phyloP scores from a whole-genome alignment of 2,797 vertebrate species.

The Malurus leucopterus region DNA sequence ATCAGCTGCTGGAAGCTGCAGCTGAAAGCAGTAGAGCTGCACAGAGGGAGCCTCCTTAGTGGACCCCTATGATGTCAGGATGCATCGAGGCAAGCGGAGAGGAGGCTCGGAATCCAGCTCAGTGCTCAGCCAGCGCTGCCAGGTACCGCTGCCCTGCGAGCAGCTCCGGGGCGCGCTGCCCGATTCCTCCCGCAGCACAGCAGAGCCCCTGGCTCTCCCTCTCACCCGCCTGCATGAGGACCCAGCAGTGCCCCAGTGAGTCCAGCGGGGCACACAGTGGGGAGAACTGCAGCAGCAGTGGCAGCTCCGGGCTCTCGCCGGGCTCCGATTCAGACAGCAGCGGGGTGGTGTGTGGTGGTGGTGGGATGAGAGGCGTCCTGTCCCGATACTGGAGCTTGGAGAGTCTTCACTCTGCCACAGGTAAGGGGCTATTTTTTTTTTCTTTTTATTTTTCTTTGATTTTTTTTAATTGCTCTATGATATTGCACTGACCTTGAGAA shows the following conservation, averaged over 20 bases:
- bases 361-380: conserved; percentile 83
- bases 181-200: neutral
- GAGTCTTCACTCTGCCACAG: conserved; percentile 92
- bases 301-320: conserved; percentile 84
- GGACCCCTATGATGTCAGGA: conserved; percentile 86
- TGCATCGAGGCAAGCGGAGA: conserved; percentile 50
- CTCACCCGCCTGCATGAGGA: conserved; percentile 74
- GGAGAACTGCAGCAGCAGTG: conserved; percentile 84
- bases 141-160: conserved; percentile 33
- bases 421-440: conserved; percentile 67
- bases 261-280: conserved; percentile 82
- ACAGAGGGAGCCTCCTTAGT: conserved; percentile 72
- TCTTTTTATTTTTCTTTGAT: no score
- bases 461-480: neutral
- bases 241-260: conserved; percentile 85
- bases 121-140: conserved; percentile 42
- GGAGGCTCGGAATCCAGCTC: conserved; percentile 44
- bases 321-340: conserved; percentile 89
- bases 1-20: neutral
- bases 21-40: neutral
- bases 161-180: neutral
- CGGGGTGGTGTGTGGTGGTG: conserved; percentile 77
- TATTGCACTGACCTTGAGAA: conserved; percentile 59
- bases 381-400: conserved; percentile 93
- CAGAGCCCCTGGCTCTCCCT: conserved; percentile 68